phyloP scores from a whole-genome alignment of 2,888 invertebrate genomes.

The Lamproptera curius region DNA sequence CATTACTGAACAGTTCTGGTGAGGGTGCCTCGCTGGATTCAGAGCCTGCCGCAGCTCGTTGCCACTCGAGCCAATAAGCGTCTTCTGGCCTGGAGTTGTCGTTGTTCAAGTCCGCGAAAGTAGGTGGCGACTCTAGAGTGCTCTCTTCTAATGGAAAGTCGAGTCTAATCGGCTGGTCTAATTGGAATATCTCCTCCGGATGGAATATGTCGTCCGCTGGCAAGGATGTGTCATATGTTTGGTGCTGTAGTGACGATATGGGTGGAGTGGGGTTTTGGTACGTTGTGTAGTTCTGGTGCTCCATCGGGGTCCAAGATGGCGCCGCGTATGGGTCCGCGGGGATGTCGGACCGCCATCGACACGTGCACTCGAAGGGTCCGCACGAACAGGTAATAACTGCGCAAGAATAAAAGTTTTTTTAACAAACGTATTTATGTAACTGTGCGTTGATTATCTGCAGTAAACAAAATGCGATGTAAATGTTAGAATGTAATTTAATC shows the following conservation, averaged over 20 bases:
- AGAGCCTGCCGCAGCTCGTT: slow-evolving; percentile 62
- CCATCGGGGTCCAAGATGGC: slow-evolving; percentile 54
- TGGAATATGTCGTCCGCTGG: slow-evolving; percentile 84
- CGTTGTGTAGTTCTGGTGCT: slow-evolving; percentile 49
- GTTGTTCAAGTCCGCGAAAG: slow-evolving; percentile 84
- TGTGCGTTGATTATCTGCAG: too few relatives aligned
- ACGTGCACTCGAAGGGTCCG: slow-evolving; percentile 86
- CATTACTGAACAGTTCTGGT: slow-evolving; percentile 69
- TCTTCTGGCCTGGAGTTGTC: slow-evolving; percentile 83
- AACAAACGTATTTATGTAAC: too few relatives aligned
- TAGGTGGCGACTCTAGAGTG: slow-evolving; percentile 81
- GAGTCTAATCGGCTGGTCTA: slow-evolving; percentile 84
- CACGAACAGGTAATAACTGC: slow-evolving; percentile 83
- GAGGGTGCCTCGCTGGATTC: slow-evolving; percentile 78
- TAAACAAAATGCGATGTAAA: too few relatives aligned
- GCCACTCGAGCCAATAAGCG: slow-evolving; percentile 78
- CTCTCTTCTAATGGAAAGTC: slow-evolving; percentile 77
- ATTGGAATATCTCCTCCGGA: slow-evolving; percentile 87
- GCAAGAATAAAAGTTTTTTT: slow-evolving; percentile 30
- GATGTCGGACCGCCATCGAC: slow-evolving; percentile 68
- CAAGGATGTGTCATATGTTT: slow-evolving; percentile 79
- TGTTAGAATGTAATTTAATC: too few relatives aligned
- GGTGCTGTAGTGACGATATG: slow-evolving; percentile 51
- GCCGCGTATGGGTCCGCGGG: slow-evolving; percentile 53
- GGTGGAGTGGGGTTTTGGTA: slow-evolving; percentile 47